Evolutionary conservation across 2,888 invertebrate species (phyloP), one percentile per base, ranked within the genome.

Genomic region (Ctenicera cuprea): DNA sequence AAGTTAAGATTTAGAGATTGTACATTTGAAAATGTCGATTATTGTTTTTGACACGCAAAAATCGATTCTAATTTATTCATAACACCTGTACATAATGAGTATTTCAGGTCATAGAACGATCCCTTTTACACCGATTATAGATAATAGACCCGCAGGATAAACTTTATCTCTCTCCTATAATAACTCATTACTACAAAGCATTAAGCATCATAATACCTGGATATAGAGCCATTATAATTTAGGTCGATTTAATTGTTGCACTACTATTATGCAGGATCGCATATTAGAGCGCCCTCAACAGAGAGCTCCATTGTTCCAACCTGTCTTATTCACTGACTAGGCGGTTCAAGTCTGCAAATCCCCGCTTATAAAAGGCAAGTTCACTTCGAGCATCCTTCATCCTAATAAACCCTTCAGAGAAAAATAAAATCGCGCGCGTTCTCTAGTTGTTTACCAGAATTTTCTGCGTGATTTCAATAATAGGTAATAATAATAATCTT

Each of bases 201-300:
- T 70, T 70, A 62, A 70, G 33, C 71, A 71, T 33, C 33, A 33
- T 71, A 71, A 71, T 71, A 71, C 71, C 71, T 70, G 71, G 63
- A 71, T 50, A 61, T 52, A 45, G 22, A 45, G 22, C 71, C 45
- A 71, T 71, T 71, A 64, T 71, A 64, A 71, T 71, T 71, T 64
- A 64, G 54, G 71, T 71, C 71, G 63, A 71, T 71, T 71, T 71
- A 71, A 71, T 71, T 71, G 71, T 71, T 71, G 71, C 71, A 71
- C 57, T 22, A 26, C 48, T 57, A 71, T 71, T 71, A 71, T 64
- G 57, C 71, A 64, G 20, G 71, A 54, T 62, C 20, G 52, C 71
- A 38, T 70, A 38, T 18, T 63, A 70, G 63, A 41, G 54, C 7
- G 38, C 52, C 16, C 33, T 64, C 20, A 11, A 1, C 11, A 18